Conservation (phyloP, 2,797 vertebrate genomes). For the Phalloptychus januarius region DNA sequence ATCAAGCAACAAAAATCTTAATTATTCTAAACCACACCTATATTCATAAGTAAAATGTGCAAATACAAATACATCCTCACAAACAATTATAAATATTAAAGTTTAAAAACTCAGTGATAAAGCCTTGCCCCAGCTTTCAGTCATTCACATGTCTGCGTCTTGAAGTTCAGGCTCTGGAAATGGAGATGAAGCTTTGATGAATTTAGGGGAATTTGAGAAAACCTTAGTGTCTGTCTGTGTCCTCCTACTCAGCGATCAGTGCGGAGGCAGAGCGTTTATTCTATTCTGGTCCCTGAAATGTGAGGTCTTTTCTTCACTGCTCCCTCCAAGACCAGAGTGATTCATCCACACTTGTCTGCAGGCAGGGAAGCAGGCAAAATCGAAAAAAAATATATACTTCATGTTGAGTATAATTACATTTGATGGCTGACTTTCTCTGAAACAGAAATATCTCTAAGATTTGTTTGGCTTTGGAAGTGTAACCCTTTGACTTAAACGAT, state of each 20-base stretch:
- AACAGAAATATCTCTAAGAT: not conserved
- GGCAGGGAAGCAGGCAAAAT: slow-evolving; percentile 24
- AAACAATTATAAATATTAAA: not conserved
- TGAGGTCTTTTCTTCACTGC: slow-evolving; percentile 61
- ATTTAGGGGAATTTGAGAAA: slow-evolving; percentile 60
- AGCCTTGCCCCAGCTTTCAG: not conserved
- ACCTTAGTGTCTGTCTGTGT: slow-evolving; percentile 58
- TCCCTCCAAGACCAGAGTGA: slow-evolving; percentile 59
- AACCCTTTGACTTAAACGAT: too few relatives aligned
- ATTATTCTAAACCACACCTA: not conserved
- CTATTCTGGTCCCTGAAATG: slow-evolving; percentile 68
- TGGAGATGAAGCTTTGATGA: slow-evolving; percentile 38
- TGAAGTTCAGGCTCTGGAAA: slow-evolving; percentile 13
- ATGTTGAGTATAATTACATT: slow-evolving; percentile 3
- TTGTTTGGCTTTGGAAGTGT: too few relatives aligned
- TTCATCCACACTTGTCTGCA: slow-evolving; percentile 54
- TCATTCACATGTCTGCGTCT: slow-evolving; percentile 6
- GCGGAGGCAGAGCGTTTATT: slow-evolving; percentile 62
- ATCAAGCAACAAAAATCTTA: not conserved
- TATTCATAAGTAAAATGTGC: not conserved
- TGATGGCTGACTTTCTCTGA: not conserved
- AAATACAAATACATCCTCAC: not conserved
- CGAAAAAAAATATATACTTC: slow-evolving; percentile 18
- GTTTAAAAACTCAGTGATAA: not conserved
- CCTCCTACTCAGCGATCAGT: slow-evolving; percentile 66